Conservation (phyloP, 2,113 vertebrate species). For the Aramus guarauna region DNA sequence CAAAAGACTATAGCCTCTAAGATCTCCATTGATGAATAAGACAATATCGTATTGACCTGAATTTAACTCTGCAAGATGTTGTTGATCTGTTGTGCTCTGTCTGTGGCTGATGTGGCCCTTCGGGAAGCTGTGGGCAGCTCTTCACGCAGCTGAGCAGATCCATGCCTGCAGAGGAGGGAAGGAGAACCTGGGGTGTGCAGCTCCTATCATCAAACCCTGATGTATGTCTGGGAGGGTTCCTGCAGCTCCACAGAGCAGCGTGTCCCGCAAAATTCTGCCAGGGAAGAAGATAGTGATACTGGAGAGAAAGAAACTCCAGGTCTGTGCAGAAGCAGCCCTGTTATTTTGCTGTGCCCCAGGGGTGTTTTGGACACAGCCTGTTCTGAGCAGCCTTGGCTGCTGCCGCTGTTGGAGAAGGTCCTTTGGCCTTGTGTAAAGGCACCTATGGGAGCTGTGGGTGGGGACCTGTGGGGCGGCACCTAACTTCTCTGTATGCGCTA, state of each 20-base stretch:
- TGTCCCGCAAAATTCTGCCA: neutral
- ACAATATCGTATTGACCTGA: neutral
- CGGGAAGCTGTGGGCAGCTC: neutral
- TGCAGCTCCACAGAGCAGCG: rapidly evolving
- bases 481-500: neutral
- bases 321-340: neutral
- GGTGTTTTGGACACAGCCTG: neutral
- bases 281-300: neutral
- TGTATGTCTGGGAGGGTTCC: rapidly evolving
- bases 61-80: neutral
- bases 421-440: neutral
- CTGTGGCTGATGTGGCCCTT: rapidly evolving
- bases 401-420: neutral
- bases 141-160: neutral
- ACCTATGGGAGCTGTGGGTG: neutral
- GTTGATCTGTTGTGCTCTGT: neutral
- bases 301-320: neutral
- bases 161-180: neutral
- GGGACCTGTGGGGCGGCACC: neutral
- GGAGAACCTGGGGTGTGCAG: neutral
- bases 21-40: neutral
- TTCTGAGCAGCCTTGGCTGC: neutral
- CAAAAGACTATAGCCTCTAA: neutral
- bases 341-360: neutral
- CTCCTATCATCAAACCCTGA: neutral